Percentiles rank a stretch among this genome's conserved stretches.
Evolutionary conservation across 2,797 vertebrate genomes (phyloP).

Genomic region (Pseudochirops corinnae): DNA sequence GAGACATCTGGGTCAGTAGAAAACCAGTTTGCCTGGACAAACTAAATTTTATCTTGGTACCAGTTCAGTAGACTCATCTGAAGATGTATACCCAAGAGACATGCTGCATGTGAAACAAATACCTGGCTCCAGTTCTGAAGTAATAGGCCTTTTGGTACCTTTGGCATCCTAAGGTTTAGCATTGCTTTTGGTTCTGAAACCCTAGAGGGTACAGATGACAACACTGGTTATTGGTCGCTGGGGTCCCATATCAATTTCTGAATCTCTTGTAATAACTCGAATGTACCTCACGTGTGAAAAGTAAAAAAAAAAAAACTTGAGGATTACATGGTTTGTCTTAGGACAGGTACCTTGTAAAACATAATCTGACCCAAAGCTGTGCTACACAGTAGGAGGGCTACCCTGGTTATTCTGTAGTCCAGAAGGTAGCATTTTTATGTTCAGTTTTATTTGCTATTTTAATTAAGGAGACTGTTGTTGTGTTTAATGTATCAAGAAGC

Average conservation of each 20-base stretch:
- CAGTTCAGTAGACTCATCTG: neutral
- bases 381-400: neutral
- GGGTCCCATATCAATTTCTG: neutral
- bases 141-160: neutral
- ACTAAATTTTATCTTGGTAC: neutral
- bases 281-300: neutral
- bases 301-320: neutral
- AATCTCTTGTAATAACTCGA: neutral
- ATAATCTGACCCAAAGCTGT: conserved; percentile 27
- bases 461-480: conserved; percentile 8
- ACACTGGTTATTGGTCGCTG: neutral
- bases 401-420: neutral
- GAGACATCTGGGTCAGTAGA: neutral
- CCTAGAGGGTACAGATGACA: neutral
- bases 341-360: neutral
- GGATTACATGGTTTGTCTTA: neutral
- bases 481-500: conserved; percentile 13
- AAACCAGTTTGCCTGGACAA: neutral
- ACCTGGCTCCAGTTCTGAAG: neutral
- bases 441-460: conserved; percentile 32
- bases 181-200: neutral
- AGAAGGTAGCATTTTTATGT: neutral
- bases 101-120: neutral
- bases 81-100: neutral
- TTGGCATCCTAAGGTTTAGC: neutral